Evolutionary conservation across 2,113 vertebrate genomes (phyloP), one percentile per base, ranked within the genome.

Genomic region (Zosterops japonicus): DNA sequence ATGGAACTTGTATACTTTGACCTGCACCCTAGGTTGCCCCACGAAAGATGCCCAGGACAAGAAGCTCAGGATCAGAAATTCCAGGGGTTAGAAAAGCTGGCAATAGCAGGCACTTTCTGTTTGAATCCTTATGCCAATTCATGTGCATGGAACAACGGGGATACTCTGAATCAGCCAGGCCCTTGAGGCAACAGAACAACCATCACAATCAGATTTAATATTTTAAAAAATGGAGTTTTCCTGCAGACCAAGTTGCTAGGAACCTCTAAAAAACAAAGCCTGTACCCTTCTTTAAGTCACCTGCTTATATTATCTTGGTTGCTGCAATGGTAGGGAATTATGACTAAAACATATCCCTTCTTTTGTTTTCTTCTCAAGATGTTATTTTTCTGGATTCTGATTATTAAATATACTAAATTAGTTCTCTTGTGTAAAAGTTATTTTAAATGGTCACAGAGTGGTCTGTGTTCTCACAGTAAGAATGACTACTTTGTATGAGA

Each of bases 361-460:
- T 75, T 83, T 70, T 83, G 70, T 71, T 86, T 80, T 87, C 56
- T 85, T 88, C 52, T 75, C 0, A 0, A 68, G 25, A 49, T n/a
- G n/a, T 70, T 80, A 69, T 72, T 88, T 93, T 90, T 87, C 50
- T 60, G 63, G 31, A 33, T 77, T 94, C 56, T 61, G 27, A 44
- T 83, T 81, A 92, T 83, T 86, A 81, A 87, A 83, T 74, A 24
- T 29, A 70, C 61, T 89, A 78, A 53, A 91, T n/a, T 55, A 75
- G 39, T 87, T 63, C 36, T 83, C 59, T 65, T 72, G 42, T 35
- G 35, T 82, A 75, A 78, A 87, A 89, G 20, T 42, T 87, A 35
- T 67, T 84, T 89, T 68, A 89, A 84, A 84, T 55, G 18, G 77
- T 75, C 55, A 83, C 49, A 47, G 47, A 67, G 31, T 44, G 25